A percentile compares a stretch with the other conserved stretches of the same genome.
Conservation (phyloP, 2,113 vertebrate genomes). For the Rallus limicola region DNA sequence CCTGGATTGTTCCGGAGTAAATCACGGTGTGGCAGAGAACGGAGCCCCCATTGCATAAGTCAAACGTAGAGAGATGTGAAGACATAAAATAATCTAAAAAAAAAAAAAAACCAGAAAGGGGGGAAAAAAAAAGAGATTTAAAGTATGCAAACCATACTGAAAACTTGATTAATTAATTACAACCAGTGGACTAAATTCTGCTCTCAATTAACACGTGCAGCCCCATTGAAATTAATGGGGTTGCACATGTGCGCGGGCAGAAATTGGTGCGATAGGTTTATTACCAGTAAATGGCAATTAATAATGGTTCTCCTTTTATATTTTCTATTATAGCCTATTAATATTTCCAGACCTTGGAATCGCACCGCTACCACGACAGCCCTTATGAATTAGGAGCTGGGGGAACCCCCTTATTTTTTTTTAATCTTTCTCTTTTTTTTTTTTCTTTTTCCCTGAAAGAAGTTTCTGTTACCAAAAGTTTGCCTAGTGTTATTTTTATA, state of each 20-base stretch:
- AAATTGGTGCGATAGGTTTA: slow-evolving; percentile 45
- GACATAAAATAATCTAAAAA: not conserved
- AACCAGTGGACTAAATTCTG: slow-evolving; percentile 19
- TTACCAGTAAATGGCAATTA: slow-evolving; percentile 51
- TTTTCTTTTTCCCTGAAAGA: slow-evolving; percentile 67
- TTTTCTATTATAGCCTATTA: not conserved
- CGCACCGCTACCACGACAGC: not conserved
- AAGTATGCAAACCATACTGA: slow-evolving; percentile 7
- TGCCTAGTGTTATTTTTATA: slow-evolving; percentile 79
- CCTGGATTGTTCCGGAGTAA: rapidly evolving
- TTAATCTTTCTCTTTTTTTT: not conserved
- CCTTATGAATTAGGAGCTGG: slow-evolving; percentile 64
- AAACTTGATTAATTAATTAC: slow-evolving; percentile 38
- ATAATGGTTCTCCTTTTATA: slow-evolving; percentile 31
- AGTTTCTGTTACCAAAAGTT: slow-evolving; percentile 83
- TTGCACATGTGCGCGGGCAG: slow-evolving; percentile 12
- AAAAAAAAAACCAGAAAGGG: too few species aligned
- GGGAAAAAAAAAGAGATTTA: not conserved
- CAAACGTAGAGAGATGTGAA: not conserved
- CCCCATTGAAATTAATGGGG: slow-evolving; percentile 59
- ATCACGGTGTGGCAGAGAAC: rapidly evolving
- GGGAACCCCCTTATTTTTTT: slow-evolving; percentile 52
- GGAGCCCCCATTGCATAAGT: not conserved
- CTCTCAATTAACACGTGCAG: slow-evolving; percentile 59
- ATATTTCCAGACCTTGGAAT: slow-evolving; percentile 27